These are phyloP conservation scores for Thunnus maccoyii DNA, from an alignment of 2,113 vertebrate species.

Conservation along the genomic window DNA sequence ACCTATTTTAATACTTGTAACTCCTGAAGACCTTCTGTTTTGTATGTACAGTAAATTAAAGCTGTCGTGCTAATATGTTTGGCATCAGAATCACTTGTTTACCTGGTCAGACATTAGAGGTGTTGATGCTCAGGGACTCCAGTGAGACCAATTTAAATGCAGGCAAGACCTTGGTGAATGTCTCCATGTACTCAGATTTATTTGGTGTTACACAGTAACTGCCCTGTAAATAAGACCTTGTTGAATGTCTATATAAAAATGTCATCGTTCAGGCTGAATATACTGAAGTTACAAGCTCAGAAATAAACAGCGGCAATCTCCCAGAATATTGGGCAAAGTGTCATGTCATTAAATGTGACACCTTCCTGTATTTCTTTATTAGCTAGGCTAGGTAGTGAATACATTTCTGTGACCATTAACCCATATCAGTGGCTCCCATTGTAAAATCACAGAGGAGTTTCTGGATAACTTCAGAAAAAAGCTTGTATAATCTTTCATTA, in stretches of 20 bases:
- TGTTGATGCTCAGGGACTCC: not conserved
- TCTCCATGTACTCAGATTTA: not conserved
- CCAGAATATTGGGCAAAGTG: no score
- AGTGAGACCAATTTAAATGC: not conserved
- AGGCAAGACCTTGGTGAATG: not conserved
- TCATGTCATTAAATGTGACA: no score
- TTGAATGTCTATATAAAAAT: no score
- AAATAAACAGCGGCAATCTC: no score
- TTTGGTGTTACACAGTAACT: not conserved
- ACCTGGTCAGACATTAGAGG: constrained; percentile 1
- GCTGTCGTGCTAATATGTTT: constrained; percentile 68
- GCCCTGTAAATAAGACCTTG: no score
- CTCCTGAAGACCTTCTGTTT: constrained; percentile 79
- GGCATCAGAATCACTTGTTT: constrained; percentile 16
- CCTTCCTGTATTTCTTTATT: not conserved
- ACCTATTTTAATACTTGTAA: constrained; percentile 81
- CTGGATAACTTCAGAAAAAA: not conserved
- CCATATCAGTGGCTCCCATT: not conserved
- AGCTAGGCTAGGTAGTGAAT: not conserved
- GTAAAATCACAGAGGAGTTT: not conserved
- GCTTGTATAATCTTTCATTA: no score
- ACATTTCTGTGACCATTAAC: not conserved
- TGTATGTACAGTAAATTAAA: constrained; percentile 83
- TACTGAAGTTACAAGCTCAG: no score
- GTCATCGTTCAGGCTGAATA: no score